Evolutionary conservation across 2,888 invertebrate genomes (phyloP).

Genomic region (Cosmopolites sordidus): DNA sequence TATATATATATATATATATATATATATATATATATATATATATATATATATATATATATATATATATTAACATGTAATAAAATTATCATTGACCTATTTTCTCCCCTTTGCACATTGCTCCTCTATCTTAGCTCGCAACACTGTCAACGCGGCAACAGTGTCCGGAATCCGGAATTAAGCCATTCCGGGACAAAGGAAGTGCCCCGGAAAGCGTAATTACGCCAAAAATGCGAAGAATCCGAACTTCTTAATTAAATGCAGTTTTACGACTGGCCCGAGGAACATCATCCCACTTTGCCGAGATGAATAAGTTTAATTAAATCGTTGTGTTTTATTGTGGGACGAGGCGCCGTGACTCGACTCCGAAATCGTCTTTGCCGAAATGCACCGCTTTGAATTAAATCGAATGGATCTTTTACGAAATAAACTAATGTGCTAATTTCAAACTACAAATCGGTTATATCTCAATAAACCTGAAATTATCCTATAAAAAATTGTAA

Average conservation of each 20-base stretch:
- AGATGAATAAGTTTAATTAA: slow-evolving; percentile 53
- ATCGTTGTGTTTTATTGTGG: slow-evolving; percentile 49
- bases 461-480: too few relatives aligned
- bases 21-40: slow-evolving; percentile 8
- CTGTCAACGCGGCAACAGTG: slow-evolving; percentile 20
- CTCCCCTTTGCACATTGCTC: too few relatives aligned
- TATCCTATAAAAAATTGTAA: too few relatives aligned
- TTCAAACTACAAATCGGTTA: too few relatives aligned
- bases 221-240: slow-evolving; percentile 50
- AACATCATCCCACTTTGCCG: slow-evolving; percentile 47
- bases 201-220: slow-evolving; percentile 49
- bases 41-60: too few relatives aligned
- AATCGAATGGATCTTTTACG: too few relatives aligned
- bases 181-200: slow-evolving; percentile 46
- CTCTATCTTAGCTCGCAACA: too few relatives aligned
- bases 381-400: too few relatives aligned
- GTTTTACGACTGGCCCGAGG: slow-evolving; percentile 38
- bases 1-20: too few relatives aligned
- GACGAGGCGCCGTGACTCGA: slow-evolving; percentile 11
- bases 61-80: too few relatives aligned
- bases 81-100: too few relatives aligned
- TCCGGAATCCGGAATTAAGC: slow-evolving; percentile 40
- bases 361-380: slow-evolving; percentile 5
- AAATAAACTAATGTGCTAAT: too few relatives aligned
- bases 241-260: slow-evolving; percentile 51